Evolutionary conservation across 2,797 vertebrate genomes (phyloP), one percentile per base, ranked within the genome.

Genomic region (Heteromormyrus szaboi): DNA sequence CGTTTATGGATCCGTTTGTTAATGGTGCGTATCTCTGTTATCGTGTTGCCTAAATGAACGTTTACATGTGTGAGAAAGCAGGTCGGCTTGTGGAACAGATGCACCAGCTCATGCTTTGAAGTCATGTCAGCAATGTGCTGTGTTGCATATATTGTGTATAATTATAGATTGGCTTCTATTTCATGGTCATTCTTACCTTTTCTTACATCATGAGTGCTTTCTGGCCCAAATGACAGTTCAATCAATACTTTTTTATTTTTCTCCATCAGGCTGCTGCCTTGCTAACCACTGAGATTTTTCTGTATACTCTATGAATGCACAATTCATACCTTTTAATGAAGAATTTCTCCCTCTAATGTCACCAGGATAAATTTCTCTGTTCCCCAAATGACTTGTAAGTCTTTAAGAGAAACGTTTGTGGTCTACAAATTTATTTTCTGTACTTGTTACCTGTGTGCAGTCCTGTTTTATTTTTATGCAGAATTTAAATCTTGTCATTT

Each of bases 131-230:
- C 9, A 65, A 68, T 88, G 76, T 41, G 62, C 50, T 51, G 51
- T 59, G 88, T 81, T 79, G 17, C 37, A 48, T 83, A 44, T 88
- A 84, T 83, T 68, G 48, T 54, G 88, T 72, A 65, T 89, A 91
- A 91, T 91, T 91, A 92, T 91, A 91, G 90, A 90, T 86, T 84
- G 44, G 76, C 86, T 89, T 88, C 91, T 89, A 87, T 86, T 29
- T 54, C 29, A 86, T 25, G 11, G 25, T 25, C 50, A 1, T n/a
- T 29, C 50, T 33, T 54, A 50, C 4, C 51, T 86, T 54, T 37
- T 53, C 44, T 81, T 17, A 3, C 9, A 65, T 65, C 56, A 62
- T 62, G n/a, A 62, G 56, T 62, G n/a, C 56, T 22, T 83, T 19
- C 46, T 46, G 37, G 9, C 79, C 79, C 79, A 44, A 44, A 14